Base-by-base conservation (phyloP, 2,113 vertebrate genomes). In the Oceanites oceanicus region DNA sequence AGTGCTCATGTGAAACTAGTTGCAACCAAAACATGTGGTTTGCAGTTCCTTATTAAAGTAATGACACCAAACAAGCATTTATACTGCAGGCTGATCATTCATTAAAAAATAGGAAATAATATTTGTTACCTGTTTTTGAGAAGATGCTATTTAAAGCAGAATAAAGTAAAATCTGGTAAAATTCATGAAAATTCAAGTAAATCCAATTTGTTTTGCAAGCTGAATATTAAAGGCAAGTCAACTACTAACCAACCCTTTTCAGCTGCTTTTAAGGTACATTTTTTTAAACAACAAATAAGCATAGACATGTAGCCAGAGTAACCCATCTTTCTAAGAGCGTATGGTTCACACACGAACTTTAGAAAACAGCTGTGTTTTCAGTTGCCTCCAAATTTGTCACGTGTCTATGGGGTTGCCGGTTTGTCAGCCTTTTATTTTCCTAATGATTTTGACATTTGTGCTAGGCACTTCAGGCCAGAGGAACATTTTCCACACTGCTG, bases 361-460 rank as follows among this genome's bases (percentile, higher is more conserved):
- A 95, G 40, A 92, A 96, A 96, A 65, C 83, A 96, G 74, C 61
- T 98, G 92, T 94, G 79, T 95, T 97, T 97, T 92, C 88, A 82
- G 88, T 58, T 94, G 56, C 53, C 71, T 94, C 36, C 55, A 86
- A 92, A 90, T 93, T 67, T 63, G 42, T 75, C 7, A 61, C 66
- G 58, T 36, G 25, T 63, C 76, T 34, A 12, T 72, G 50, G 29
- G 36, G 53, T 78, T 84, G 75, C 49, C 7, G 5, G 85, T 86
- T 79, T 92, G 62, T 59, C 70, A 80, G 89, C 66, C 72, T 86
- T 79, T 78, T 67, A 45, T 95, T 91, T 96, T 78, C 73, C 75
- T 55, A 63, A 95, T 93, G 36, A 77, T 91, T 96, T 95, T 80
- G 88, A 82, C 74, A 86, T 87, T 97, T 96, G 79, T 88, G 68